phyloP scores from a whole-genome alignment of 2,113 vertebrate genomes.

The Amblyopsis rosae region DNA sequence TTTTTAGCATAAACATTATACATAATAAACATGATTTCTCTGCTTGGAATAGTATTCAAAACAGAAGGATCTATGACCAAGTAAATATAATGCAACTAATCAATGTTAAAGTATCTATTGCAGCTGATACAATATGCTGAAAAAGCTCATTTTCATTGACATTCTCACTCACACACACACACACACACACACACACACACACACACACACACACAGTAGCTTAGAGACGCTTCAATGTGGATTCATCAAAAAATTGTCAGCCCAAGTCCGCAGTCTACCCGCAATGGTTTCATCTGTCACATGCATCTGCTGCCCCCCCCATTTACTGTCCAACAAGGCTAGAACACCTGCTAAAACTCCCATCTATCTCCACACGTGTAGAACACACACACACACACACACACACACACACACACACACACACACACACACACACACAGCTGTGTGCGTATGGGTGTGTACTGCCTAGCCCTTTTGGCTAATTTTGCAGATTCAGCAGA shows the following conservation, averaged over 20 bases:
- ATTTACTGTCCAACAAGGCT: slow-evolving; percentile 37
- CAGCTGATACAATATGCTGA: not conserved
- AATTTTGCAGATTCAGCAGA: slow-evolving; percentile 60
- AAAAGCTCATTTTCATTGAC: too few relatives aligned
- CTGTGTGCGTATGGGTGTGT: not conserved
- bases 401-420: slow-evolving; percentile 15
- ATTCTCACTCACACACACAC: not conserved
- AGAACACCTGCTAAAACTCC: slow-evolving; percentile 46
- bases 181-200: not conserved
- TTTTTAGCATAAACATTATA: too few relatives aligned
- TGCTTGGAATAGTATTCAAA: too few relatives aligned
- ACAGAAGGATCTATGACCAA: too few relatives aligned
- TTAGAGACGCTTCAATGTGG: slow-evolving; percentile 10
- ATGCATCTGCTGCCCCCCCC: slow-evolving; percentile 24
- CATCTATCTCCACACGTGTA: not conserved
- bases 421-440: slow-evolving; percentile 6
- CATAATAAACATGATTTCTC: too few relatives aligned
- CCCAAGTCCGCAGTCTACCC: slow-evolving; percentile 6
- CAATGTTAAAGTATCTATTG: too few relatives aligned
- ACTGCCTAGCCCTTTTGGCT: not conserved
- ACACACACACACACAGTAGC: not conserved
- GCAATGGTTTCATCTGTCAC: slow-evolving; percentile 21
- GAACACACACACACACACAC: slow-evolving; percentile 10
- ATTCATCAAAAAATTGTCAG: slow-evolving; percentile 33
- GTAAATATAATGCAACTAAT: too few relatives aligned